phyloP scores from a whole-genome alignment of 1,140 invertebrate species.

The Geopemphigus sp. region DNA sequence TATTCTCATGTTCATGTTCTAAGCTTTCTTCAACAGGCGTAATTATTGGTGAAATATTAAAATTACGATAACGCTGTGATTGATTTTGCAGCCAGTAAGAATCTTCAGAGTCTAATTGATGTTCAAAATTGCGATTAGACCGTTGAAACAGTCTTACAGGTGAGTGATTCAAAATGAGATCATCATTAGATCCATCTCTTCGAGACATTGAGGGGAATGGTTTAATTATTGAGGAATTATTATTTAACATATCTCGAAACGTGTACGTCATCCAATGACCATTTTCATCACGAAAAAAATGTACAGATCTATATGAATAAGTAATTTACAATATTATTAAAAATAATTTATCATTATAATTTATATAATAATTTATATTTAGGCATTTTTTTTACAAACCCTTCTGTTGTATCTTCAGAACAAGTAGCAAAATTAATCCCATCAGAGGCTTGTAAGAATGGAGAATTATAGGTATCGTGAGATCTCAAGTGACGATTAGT shows the following conservation, averaged over 20 bases:
- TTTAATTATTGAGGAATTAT: conserved; percentile 28
- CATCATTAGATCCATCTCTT: conserved; percentile 30
- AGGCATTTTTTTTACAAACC: conserved; percentile 1
- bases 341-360: conserved; percentile 64
- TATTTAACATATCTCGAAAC: conserved; percentile 66
- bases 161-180: conserved; percentile 44
- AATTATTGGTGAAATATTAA: conserved; percentile 35
- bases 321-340: conserved; percentile 76
- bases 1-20: conserved; percentile 27
- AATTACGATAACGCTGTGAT: conserved; percentile 24
- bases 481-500: background rate
- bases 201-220: conserved; percentile 19
- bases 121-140: conserved; percentile 28
- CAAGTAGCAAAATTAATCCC: conserved; percentile 18
- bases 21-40: conserved; percentile 30
- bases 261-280: conserved; percentile 78
- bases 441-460: conserved; percentile 19
- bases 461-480: conserved; percentile 18
- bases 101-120: conserved; percentile 27
- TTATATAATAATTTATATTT: conserved; percentile 21
- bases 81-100: conserved; percentile 10
- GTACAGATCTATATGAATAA: conserved; percentile 77
- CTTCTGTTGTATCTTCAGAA: conserved; percentile 25
- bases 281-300: conserved; percentile 75
- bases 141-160: conserved; percentile 39